Evolutionary conservation across 2,797 vertebrate genomes (phyloP).

Genomic region (Onychomys arenicola): DNA sequence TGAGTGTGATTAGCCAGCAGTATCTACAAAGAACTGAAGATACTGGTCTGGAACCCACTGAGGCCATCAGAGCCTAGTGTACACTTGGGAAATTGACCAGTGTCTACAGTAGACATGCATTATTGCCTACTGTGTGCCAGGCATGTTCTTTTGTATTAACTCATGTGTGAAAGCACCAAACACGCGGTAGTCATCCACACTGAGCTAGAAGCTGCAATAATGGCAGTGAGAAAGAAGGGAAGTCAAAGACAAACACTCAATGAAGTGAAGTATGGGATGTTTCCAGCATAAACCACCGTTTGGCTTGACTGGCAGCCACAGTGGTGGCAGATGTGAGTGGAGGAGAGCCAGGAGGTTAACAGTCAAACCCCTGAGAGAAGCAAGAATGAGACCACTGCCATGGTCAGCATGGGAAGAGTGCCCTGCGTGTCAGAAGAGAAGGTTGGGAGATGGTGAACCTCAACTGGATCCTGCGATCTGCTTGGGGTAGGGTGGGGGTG

Average conservation of each 20-base stretch:
- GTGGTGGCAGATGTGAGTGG: background rate
- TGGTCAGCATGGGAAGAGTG: background rate
- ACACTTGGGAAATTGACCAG: background rate
- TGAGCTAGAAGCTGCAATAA: background rate
- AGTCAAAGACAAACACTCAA: too few relatives aligned
- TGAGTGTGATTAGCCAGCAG: background rate
- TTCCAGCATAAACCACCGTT: background rate
- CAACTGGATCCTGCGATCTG: background rate
- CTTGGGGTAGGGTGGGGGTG: too few relatives aligned
- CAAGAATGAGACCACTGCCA: background rate
- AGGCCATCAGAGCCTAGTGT: background rate
- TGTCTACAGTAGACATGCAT: background rate
- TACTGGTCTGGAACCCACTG: background rate
- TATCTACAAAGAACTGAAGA: background rate
- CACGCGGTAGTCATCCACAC: accelerated
- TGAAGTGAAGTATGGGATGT: background rate
- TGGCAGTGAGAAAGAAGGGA: background rate
- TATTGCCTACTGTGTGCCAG: accelerated
- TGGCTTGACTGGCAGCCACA: background rate
- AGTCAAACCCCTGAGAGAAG: background rate
- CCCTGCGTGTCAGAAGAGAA: background rate
- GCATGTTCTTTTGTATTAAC: background rate
- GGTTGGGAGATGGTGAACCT: background rate
- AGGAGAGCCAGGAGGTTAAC: accelerated
- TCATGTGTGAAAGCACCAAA: background rate